phyloP scores from a whole-genome alignment of 2,797 vertebrate species.

The Malacoraja senta region DNA sequence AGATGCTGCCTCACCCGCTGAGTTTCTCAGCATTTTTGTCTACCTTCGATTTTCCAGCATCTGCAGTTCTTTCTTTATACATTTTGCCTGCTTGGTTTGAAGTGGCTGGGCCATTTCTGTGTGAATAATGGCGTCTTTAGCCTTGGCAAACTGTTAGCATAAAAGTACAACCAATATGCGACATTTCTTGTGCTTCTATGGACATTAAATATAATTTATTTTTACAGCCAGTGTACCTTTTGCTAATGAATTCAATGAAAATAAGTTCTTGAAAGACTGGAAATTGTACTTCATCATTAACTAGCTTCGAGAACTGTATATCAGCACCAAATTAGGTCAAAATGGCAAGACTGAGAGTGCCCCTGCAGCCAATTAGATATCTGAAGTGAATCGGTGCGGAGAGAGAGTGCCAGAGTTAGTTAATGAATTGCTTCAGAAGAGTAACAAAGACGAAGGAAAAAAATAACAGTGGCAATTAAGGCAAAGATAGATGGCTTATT shows the following conservation, averaged over 20 bases:
- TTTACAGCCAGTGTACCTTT: not conserved
- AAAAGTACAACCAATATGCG: not conserved
- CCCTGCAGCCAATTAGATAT: not conserved
- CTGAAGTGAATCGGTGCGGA: not conserved
- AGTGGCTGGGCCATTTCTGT: not conserved
- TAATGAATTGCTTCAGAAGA: not conserved
- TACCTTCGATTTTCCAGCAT: no score
- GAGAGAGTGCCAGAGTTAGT: not conserved
- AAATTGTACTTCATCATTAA: not conserved
- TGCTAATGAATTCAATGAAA: not conserved
- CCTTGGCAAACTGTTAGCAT: not conserved
- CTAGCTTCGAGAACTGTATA: not conserved
- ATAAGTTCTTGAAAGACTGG: not conserved
- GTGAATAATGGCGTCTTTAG: not conserved
- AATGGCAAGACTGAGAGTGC: not conserved
- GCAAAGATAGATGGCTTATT: not conserved
- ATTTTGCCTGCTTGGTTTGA: not conserved
- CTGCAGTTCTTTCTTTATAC: no score
- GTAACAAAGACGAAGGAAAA: not conserved
- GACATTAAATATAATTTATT: not conserved
- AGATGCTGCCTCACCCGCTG: no score
- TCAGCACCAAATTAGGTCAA: slow-evolving; percentile 3
- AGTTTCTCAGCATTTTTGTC: no score
- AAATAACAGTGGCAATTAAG: not conserved
- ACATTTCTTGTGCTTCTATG: not conserved